Base-by-base conservation (phyloP, 2,888 invertebrate species). In the Philereme vetulata region DNA sequence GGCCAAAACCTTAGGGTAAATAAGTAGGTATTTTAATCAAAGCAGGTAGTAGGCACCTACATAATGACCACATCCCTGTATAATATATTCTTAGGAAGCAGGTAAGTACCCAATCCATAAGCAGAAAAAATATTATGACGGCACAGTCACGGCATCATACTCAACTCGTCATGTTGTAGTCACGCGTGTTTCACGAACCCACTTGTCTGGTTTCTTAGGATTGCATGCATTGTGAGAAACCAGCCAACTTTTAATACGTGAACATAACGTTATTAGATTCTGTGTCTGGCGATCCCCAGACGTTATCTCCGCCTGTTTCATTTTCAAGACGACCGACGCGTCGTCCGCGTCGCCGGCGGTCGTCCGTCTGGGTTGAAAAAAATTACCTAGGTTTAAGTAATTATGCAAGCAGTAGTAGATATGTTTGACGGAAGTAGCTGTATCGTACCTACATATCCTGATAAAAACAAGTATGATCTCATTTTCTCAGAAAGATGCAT, bases 121-220 rank as follows among this genome's bases (percentile, higher is more conserved):
- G 21, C 38, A 10, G 10, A 4, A 42, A 10, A 10, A 9, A 10
- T 4, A n/a, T 4, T 42, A 5, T 10, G 42, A 7, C 21, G 11
- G 1, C 21, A 21, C 44, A n/a, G 44, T 3, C 65, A 74, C 70
- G 71, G 70, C 67, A 70, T 72, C 66, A 70, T 60, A 55, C n/a
- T n/a, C 10, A 43, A 3, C 3, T 36, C 76, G 77, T 76, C 86
- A 85, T 77, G 81, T 67, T 54, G 56, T 62, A 63, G 70, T 74
- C 86, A 86, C 81, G 85, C 74, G 74, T 67, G 66, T 56, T 67
- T 66, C 86, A 86, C 81, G 85, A 81, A 73, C 67, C 57, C 63
- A 56, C 66, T 58, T 65, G 65, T 57, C 50, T 70, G 62, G 63
- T 67, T 65, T 57, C 56, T 60, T 66, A 54, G 57, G 55, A 60